These are phyloP conservation scores for Agrenia bidenticulata DNA, from an alignment of 2,888 invertebrate genomes.

Conservation along the genomic window DNA sequence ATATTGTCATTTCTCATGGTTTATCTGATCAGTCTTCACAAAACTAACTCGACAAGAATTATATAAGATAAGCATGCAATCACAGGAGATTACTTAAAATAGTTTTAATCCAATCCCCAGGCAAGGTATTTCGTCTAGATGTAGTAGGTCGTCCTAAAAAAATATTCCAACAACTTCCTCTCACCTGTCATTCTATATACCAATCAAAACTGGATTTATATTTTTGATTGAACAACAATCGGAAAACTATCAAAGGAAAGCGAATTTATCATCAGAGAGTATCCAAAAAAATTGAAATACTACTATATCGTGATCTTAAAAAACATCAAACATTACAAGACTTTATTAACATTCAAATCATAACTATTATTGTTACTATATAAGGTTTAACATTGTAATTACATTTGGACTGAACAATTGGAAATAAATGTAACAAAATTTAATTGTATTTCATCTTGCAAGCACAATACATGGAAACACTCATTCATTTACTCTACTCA, in stretches of 20 bases:
- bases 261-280: no score
- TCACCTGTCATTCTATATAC: background rate
- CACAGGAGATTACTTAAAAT: no score
- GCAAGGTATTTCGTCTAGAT: no score
- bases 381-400: slow-evolving; percentile 26
- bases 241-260: background rate
- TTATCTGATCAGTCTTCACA: no score
- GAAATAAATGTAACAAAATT: slow-evolving; percentile 50
- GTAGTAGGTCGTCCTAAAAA: no score
- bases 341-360: slow-evolving; percentile 16
- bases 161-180: background rate
- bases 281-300: slow-evolving; percentile 16
- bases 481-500: background rate
- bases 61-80: no score
- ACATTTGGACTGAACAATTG: slow-evolving; percentile 42
- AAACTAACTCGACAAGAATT: no score
- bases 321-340: slow-evolving; percentile 3
- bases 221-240: background rate
- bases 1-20: no score
- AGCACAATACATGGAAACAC: slow-evolving; percentile 4
- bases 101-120: no score
- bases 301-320: background rate
- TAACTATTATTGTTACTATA: slow-evolving; percentile 16
- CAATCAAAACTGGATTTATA: slow-evolving; percentile 8
- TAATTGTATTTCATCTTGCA: slow-evolving; percentile 44